These are phyloP conservation scores for Athalia circularis DNA, from an alignment of 2,888 invertebrate species.

Conservation along the genomic window DNA sequence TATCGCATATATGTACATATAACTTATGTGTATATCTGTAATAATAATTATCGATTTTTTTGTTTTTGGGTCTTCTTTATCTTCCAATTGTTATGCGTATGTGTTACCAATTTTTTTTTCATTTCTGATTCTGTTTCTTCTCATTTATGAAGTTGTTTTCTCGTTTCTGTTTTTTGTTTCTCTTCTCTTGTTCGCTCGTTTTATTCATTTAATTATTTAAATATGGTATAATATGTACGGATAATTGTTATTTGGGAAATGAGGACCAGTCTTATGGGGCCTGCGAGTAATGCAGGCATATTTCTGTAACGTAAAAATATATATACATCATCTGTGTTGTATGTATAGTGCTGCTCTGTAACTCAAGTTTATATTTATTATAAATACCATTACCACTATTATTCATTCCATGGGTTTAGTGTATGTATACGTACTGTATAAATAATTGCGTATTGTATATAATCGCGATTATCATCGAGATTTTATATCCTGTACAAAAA, in stretches of 20 bases:
- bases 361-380: constrained; percentile 68
- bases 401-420: background rate
- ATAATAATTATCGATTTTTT: too few species aligned
- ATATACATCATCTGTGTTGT: constrained; percentile 74
- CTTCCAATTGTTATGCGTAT: too few species aligned
- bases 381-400: constrained; percentile 62
- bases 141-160: too few species aligned
- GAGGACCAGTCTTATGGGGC: constrained; percentile 74
- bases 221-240: constrained; percentile 70
- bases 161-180: too few species aligned
- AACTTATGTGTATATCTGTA: too few species aligned
- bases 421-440: too few species aligned
- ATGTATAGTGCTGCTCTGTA: constrained; percentile 75
- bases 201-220: constrained; percentile 71
- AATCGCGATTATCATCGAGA: too few species aligned
- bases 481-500: constrained; percentile 72
- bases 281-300: constrained; percentile 69
- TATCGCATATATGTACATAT: too few species aligned
- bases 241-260: constrained; percentile 73
- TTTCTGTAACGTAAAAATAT: constrained; percentile 75
- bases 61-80: too few species aligned
- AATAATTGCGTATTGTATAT: too few species aligned
- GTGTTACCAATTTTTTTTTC: too few species aligned
- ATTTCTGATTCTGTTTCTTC: too few species aligned
- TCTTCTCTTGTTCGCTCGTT: constrained; percentile 50